Evolutionary conservation across 2,888 invertebrate species (phyloP), one percentile per base, ranked within the genome.

Genomic region (Charanyca ferruginea): DNA sequence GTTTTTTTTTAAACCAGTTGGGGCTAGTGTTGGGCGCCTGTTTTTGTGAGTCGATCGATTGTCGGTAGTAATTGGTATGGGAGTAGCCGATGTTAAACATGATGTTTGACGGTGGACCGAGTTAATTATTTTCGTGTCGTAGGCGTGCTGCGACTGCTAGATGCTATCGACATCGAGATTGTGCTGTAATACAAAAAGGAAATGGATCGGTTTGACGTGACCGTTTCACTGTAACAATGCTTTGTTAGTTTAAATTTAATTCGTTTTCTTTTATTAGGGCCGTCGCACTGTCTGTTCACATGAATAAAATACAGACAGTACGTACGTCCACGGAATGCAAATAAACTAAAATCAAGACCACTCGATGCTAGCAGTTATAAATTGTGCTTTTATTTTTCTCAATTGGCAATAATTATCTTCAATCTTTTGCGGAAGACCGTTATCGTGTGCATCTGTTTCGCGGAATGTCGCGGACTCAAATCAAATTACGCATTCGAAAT

Each of bases 101-200:
- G 89, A 89, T 94, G 94, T 94, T 94, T 90, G 91, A 91, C 90
- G 93, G 89, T 89, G 91, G 87, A 88, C 87, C 84, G 89, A 90
- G 93, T 93, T 94, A 95, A 95, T 95, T 95, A 95, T 95, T 94
- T 95, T 93, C 91, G 87, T 93, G 93, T 94, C 90, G 93, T 93
- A 92, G 93, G 92, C 93, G 93, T 90, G 87, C 88, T 87, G 85
- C 83, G 87, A 81, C 83, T 83, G 86, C 73, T 81, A 89, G 94
- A 94, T 94, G 79, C 77, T 91, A 94, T 94, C 93, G 83, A 70
- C 70, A 88, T 89, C 88, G 87, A 88, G 92, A 93, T 93, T 89
- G 86, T 85, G 84, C 83, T 79, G 85, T 85, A 85, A 84, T 88
- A 89, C 84, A 85, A 87, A 88, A 91, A 90, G 85, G 90, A 90